Evolutionary conservation across 2,888 invertebrate genomes (phyloP), one percentile per base, ranked within the genome.

Genomic region (Acleris emargana): DNA sequence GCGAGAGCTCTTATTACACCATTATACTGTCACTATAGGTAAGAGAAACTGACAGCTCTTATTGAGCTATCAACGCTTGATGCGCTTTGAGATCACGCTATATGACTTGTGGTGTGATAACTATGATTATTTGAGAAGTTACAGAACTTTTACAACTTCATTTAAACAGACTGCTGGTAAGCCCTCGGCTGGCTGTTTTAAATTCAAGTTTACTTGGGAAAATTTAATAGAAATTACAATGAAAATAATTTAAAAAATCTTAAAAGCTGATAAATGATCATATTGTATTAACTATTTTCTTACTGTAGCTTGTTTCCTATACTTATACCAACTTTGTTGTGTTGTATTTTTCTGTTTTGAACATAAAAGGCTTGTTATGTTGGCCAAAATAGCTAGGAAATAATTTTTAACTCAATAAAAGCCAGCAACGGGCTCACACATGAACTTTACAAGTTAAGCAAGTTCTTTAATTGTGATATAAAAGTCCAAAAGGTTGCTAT

Each of bases 1-100:
- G 61, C 38, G 68, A 64, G 67, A 53, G 52, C 50, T 67, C 67
- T 62, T 69, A 74, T 78, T 75, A 77, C 71, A 68, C 69, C 62
- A 72, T 76, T 76, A 71, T 69, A 58, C 70, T 74, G 75, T 76
- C 72, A 67, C 62, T 32, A 43, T 50, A 16, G 17, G 60, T 51
- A 43, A 42, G 51, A 32, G 59, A 67, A 63, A 67, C 67, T 69
- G 71, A 67, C 70, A 67, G 67, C 64, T 64, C 64, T 67, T 70
- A 72, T 73, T 69, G 64, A 72, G 64, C 70, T 66, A 70, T 74
- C 74, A 69, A 22, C 58, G 54, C 58, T 38, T 54, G 52, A 57
- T 50, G 38, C 16, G 38, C 50, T 13, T 38, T 43, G 45, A 28
- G 62, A 60, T 51, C 55, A 59, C 63, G 55, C 43, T 52, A 63